Conservation (phyloP, 2,113 vertebrate genomes). For the Fulica atra region DNA sequence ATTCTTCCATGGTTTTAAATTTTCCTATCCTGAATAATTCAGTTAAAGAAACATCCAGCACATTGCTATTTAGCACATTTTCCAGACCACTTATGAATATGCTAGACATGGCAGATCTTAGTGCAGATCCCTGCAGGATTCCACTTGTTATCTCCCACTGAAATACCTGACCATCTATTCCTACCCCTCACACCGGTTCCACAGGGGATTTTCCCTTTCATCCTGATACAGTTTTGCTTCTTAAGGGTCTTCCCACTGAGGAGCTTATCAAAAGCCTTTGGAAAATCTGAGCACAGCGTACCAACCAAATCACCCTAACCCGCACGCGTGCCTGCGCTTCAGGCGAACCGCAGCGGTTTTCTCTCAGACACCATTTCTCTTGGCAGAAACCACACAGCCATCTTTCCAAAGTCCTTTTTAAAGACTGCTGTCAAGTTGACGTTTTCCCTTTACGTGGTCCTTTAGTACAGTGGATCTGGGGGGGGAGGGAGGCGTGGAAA, state of each 20-base stretch:
- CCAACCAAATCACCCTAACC: slow-evolving; percentile 30
- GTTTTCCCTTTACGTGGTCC: background rate
- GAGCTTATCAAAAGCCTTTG: slow-evolving; percentile 29
- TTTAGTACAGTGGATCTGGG: background rate
- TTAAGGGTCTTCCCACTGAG: background rate
- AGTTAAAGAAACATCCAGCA: background rate
- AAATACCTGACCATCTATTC: background rate
- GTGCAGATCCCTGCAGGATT: background rate
- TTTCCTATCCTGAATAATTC: background rate
- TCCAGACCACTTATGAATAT: background rate
- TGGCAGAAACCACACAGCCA: background rate
- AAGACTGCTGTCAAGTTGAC: background rate
- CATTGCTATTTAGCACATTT: background rate
- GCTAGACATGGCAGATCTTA: background rate
- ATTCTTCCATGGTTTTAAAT: background rate
- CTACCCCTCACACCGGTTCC: background rate
- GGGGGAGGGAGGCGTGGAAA: too few species aligned
- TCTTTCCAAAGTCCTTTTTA: background rate
- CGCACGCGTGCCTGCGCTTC: background rate
- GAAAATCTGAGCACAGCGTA: background rate
- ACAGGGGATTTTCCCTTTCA: slow-evolving; percentile 20
- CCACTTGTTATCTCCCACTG: background rate
- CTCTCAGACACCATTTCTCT: background rate
- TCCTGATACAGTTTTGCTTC: background rate
- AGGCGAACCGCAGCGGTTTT: background rate